Base-by-base conservation (phyloP, 2,113 vertebrate genomes). In the Tragelaphus scriptus region DNA sequence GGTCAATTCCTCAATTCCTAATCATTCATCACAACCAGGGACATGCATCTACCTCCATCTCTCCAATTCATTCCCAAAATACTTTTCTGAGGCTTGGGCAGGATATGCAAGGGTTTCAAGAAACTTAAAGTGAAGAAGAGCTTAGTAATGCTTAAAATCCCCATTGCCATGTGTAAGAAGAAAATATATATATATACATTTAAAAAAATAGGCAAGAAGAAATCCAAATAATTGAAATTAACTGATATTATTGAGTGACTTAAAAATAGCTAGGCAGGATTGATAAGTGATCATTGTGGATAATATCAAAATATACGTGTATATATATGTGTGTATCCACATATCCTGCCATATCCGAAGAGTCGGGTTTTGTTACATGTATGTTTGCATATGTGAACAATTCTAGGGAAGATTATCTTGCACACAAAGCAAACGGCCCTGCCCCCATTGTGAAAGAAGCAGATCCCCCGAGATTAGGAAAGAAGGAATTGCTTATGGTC, bases 401-500 rank as follows among this genome's bases (percentile, higher is more conserved):
- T 98, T 98, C 98, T 98, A 89, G 98, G 97, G 98, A 98, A 98
- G 98, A 98, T 99, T 98, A 98, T 98, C 98, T 98, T 97, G 97
- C 98, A 97, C 98, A 98, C 98, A 99, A 98, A 99, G 98, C 98
- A 59, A 96, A 92, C 51, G 58, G 98, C 98, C 99, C 99, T 98
- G 97, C 99, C 98, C 98, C 98, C 98, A 98, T 97, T 98, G 98
- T 98, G 98, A 98, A 98, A 98, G 98, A 98, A 98, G 98, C 98
- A 98, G 96, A 98, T 99, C 99, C 99, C 98, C 95, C 0, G 99
- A 98, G 99, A 99, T 97, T 96, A 98, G 97, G 95, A 49, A 61
- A 98, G 98, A 97, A 99, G 98, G 98, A 99, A 99, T 99, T 98
- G 99, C 98, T 98, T 98, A 91, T 98, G 99, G 99, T 99, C 99